Conservation (phyloP, 2,888 invertebrate genomes). For the Rosalia funebris region DNA sequence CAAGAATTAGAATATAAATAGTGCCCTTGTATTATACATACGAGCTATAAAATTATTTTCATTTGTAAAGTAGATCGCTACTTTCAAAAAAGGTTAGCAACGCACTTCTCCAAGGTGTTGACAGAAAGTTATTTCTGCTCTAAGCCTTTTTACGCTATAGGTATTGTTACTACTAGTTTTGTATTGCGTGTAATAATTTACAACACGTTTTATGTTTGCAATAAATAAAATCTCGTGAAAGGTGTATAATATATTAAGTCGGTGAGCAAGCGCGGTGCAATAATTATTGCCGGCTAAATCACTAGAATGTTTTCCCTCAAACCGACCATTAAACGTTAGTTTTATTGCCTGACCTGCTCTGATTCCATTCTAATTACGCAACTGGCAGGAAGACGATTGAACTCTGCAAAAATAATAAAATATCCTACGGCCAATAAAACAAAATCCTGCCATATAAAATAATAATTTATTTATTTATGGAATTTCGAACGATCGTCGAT, state of each 20-base stretch:
- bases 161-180: neutral
- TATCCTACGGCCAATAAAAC: conserved; percentile 8
- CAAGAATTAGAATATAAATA: no score
- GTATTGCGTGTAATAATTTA: conserved; percentile 4
- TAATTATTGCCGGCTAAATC: conserved; percentile 17
- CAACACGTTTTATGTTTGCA: neutral
- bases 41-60: no score
- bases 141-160: neutral
- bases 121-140: neutral
- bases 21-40: no score
- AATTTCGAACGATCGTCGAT: conserved; percentile 5
- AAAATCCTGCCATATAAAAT: conserved; percentile 1
- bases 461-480: conserved; percentile 7
- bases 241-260: conserved; percentile 16
- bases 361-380: conserved; percentile 19
- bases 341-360: conserved; percentile 18
- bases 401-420: conserved; percentile 14
- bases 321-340: conserved; percentile 4
- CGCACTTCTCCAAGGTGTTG: no score
- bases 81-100: no score
- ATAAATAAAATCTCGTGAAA: conserved; percentile 14
- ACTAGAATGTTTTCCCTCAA: conserved; percentile 12
- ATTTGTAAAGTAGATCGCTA: no score
- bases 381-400: conserved; percentile 6
- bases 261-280: conserved; percentile 3